Percentiles rank a stretch among this genome's conserved stretches.
Conservation (phyloP, 2,888 invertebrate genomes). For the Laothoe populi region DNA sequence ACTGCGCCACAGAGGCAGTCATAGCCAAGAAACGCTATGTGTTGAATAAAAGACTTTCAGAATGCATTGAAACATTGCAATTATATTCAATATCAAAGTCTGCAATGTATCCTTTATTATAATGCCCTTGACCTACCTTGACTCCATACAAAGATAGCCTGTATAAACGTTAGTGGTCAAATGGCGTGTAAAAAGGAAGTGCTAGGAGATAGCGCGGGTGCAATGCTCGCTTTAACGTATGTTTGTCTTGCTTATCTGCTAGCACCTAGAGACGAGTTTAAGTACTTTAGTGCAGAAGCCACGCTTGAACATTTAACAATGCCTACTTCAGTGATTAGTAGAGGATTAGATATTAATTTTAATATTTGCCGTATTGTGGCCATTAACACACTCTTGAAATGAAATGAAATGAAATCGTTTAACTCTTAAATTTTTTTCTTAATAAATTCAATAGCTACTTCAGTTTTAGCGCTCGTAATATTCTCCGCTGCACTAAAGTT, state of each 20-base stretch:
- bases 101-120: neutral
- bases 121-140: conserved; percentile 18
- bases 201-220: conserved; percentile 49
- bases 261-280: neutral
- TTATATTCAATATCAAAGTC: no score
- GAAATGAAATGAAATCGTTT: no score
- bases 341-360: neutral
- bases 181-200: conserved; percentile 37
- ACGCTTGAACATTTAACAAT: neutral
- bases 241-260: conserved; percentile 34
- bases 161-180: conserved; percentile 8
- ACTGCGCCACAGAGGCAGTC: no score
- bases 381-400: no score
- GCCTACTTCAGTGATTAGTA: neutral
- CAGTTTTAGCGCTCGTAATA: no score
- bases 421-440: no score
- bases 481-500: no score
- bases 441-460: no score
- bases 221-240: conserved; percentile 51
- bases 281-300: neutral
- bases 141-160: neutral
- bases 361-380: no score
- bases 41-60: no score
- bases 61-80: no score
- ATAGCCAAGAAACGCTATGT: no score